phyloP scores from a whole-genome alignment of 1,140 invertebrate species.

The Gonatopus flavifemur region DNA sequence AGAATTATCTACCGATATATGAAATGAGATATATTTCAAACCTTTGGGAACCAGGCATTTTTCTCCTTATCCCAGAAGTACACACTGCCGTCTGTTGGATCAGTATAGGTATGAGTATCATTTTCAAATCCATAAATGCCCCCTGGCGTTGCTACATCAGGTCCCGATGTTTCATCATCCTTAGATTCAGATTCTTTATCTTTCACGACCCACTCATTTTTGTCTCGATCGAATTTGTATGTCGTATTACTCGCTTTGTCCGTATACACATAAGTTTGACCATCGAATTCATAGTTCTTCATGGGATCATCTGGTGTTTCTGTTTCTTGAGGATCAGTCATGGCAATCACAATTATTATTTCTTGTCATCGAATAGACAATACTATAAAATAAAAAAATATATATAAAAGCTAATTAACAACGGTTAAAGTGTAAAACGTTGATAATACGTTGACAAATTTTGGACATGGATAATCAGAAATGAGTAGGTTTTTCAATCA shows the following conservation, averaged over 20 bases:
- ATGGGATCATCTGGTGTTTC: constrained; percentile 25
- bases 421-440: too few relatives aligned
- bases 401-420: too few relatives aligned
- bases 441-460: too few relatives aligned
- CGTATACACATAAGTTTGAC: constrained; percentile 57
- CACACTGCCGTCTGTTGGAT: constrained; percentile 80
- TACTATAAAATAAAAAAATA: neutral
- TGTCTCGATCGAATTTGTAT: constrained; percentile 52
- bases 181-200: constrained; percentile 37
- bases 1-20: too few relatives aligned
- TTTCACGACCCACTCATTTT: constrained; percentile 66
- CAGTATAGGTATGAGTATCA: constrained; percentile 79
- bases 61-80: constrained; percentile 91
- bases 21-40: constrained; percentile 35
- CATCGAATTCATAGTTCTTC: constrained; percentile 59
- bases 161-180: constrained; percentile 39
- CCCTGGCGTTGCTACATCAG: constrained; percentile 43
- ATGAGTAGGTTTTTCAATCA: too few relatives aligned
- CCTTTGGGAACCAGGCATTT: constrained; percentile 95
- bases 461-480: too few relatives aligned
- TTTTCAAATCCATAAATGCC: constrained; percentile 72
- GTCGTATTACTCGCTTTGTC: constrained; percentile 54
- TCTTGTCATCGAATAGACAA: neutral
- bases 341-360: constrained; percentile 5
- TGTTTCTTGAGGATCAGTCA: constrained; percentile 22